Base-by-base conservation (phyloP, 2,797 vertebrate genomes). In the Pithecia hirsuta region DNA sequence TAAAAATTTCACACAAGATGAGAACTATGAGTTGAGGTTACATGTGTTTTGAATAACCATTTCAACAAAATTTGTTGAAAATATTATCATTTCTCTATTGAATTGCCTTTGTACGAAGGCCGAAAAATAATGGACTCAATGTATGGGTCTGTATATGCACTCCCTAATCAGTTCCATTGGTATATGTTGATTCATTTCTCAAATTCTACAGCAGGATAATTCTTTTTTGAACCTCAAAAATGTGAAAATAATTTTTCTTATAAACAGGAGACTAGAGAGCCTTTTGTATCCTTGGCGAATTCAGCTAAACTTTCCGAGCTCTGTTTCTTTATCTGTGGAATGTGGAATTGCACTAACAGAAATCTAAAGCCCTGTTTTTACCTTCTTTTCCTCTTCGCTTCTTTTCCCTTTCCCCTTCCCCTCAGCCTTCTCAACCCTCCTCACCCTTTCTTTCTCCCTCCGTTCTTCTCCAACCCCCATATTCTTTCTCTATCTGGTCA, bases 401-500 rank as follows among this genome's bases (percentile, higher is more conserved):
- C 10, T 24, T 11, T 12, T 28, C 30, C 7, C 7, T 15, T 24
- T 52, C 3, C 17, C 4, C 15, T 52, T 8, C 22, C 28, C 64
- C 6, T 24, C 12, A 57, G 24, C 15, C 46, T 61, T 61, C 22
- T 48, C 57, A 55, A 28, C 36, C 7, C 5, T 39, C 46, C 50
- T n/a, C 4, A 24, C 8, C 11, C 0, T 12, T 4, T 52, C 3
- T 83, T n/a, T 2, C 11, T 30, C 13, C 1, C 24, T 17, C 44
- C 11, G 26, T 74, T 4, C 2, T 6, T 4, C 39, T 26, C 9
- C 11, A 28, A 67, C 48, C 17, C 28, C 11, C 13, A 57, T 14
- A 9, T 59, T 87, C 17, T 70, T 96, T 91, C 48, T 22, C 33
- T 24, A 0, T 57, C 7, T 55, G 70, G 70, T 96, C 98, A 97